Evolutionary conservation across 2,888 invertebrate species (phyloP), one percentile per base, ranked within the genome.

Genomic region (Netelia melanura): DNA sequence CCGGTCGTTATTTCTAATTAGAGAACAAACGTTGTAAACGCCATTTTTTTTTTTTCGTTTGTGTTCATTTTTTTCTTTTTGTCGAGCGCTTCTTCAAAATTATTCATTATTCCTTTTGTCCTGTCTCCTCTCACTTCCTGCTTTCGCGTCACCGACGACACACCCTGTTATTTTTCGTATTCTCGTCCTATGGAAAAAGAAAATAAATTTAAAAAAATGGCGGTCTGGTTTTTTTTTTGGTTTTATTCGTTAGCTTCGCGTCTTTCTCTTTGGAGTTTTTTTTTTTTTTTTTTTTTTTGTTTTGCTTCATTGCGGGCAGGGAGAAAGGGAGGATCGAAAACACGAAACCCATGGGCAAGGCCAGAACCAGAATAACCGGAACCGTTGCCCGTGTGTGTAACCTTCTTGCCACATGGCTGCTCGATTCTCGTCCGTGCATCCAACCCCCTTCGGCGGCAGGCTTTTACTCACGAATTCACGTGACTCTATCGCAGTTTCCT

Each of bases 331-430:
- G 89, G 89, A 82, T 88, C 88, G 87, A 88, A 89, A 89, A 84
- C 83, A 79, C 87, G 87, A 85, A 71, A 85, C 65, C 70, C 79
- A 54, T 65, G 71, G 65, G 75, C 82, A 87, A 89, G 88, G 86
- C 88, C 87, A 90, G 87, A 90, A 90, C 90, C 90, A 89, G 89
- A 90, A 90, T 90, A 90, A 90, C 90, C 90, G 90, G 90, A 90
- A 90, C 89, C 88, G 86, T 88, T 85, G 84, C 86, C 81, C 80
- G 78, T 67, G 77, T 25, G 78, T 70, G 58, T 68, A 79, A 83
- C 79, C 80, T 83, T 81, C 79, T 64, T 54, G 84, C 84, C 86
- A 85, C 82, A 84, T 86, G 86, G 79, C 70, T 48, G 44, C 76
- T 81, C 61, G 43, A 62, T 83, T 62, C 84, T 74, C 61, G 72